A percentile compares a stretch with the other conserved stretches of the same genome.
These are phyloP conservation scores for Dicranocentrus wangi DNA, from an alignment of 2,888 invertebrate species.

Conservation along the genomic window DNA sequence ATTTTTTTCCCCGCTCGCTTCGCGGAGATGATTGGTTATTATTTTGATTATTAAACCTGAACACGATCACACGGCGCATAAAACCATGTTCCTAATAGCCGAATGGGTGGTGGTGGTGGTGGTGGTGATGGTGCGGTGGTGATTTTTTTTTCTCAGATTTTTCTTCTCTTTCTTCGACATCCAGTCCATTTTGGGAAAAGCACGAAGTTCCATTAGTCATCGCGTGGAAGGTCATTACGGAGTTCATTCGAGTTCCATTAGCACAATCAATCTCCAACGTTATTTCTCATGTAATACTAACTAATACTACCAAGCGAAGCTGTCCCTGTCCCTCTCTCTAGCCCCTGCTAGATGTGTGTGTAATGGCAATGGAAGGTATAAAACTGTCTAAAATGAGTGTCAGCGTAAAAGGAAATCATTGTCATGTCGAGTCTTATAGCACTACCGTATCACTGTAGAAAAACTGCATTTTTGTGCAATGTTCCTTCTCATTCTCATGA, in stretches of 20 bases:
- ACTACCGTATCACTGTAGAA: slow-evolving; percentile 15
- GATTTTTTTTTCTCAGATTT: slow-evolving; percentile 5
- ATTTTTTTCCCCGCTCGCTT: too few species aligned
- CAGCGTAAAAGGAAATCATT: slow-evolving; percentile 54
- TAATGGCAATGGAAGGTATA: too few species aligned
- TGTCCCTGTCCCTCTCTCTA: too few species aligned
- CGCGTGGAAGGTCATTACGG: slow-evolving; percentile 49
- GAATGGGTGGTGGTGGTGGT: too few species aligned
- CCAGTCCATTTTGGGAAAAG: slow-evolving; percentile 48
- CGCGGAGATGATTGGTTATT: too few species aligned
- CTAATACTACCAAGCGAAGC: not conserved
- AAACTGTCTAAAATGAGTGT: slow-evolving; percentile 25
- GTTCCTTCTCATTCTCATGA: not conserved
- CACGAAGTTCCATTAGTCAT: slow-evolving; percentile 56
- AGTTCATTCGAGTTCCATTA: slow-evolving; percentile 30
- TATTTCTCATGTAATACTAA: not conserved
- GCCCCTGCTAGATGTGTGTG: too few species aligned
- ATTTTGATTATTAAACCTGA: too few species aligned
- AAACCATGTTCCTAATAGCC: too few species aligned
- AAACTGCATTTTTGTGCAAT: slow-evolving; percentile 20
- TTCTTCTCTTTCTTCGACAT: not conserved
- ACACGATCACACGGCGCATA: too few species aligned
- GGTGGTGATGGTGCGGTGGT: too few species aligned
- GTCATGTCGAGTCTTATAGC: slow-evolving; percentile 35
- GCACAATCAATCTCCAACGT: slow-evolving; percentile 44